Evolutionary conservation across 2,888 invertebrate genomes (phyloP).

Genomic region (Micropterix aruncella): DNA sequence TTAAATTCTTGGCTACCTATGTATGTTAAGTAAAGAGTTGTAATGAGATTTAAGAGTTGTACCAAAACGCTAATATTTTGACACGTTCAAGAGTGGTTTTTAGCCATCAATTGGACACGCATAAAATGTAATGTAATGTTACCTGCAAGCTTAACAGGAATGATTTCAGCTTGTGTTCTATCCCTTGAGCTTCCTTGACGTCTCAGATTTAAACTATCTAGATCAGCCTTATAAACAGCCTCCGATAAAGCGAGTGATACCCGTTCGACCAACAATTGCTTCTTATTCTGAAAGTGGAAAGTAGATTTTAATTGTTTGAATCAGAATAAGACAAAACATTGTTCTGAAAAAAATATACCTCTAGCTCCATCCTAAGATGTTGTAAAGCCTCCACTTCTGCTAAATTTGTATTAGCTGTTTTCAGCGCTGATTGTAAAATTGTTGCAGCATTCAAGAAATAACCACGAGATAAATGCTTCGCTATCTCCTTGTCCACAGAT

Average conservation of each 20-base stretch:
- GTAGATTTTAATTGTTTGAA: too few species aligned
- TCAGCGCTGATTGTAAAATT: slow-evolving; percentile 42
- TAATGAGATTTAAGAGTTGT: too few species aligned
- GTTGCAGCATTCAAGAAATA: slow-evolving; percentile 80
- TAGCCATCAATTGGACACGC: too few species aligned
- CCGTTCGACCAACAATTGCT: slow-evolving; percentile 23
- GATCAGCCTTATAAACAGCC: slow-evolving; percentile 20
- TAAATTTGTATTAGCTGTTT: slow-evolving; percentile 60
- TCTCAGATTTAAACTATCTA: background rate
- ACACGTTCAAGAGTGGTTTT: too few species aligned
- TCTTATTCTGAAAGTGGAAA: slow-evolving; percentile 28
- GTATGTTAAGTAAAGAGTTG: too few species aligned
- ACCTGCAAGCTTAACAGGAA: slow-evolving; percentile 1
- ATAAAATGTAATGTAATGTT: too few species aligned
- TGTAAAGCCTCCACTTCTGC: slow-evolving; percentile 73
- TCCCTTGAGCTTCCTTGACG: slow-evolving; percentile 3
- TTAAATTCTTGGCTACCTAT: too few species aligned
- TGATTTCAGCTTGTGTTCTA: background rate
- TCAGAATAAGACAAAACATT: too few species aligned
- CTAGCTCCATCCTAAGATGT: slow-evolving; percentile 61
- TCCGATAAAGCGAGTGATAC: slow-evolving; percentile 25
- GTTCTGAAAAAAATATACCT: too few species aligned
- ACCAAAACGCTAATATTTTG: too few species aligned
- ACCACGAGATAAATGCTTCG: slow-evolving; percentile 29
- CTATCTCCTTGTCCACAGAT: slow-evolving; percentile 25